Evolutionary conservation across 1,140 invertebrate genomes (phyloP), one percentile per base, ranked within the genome.

Genomic region (Phortica variegata): DNA sequence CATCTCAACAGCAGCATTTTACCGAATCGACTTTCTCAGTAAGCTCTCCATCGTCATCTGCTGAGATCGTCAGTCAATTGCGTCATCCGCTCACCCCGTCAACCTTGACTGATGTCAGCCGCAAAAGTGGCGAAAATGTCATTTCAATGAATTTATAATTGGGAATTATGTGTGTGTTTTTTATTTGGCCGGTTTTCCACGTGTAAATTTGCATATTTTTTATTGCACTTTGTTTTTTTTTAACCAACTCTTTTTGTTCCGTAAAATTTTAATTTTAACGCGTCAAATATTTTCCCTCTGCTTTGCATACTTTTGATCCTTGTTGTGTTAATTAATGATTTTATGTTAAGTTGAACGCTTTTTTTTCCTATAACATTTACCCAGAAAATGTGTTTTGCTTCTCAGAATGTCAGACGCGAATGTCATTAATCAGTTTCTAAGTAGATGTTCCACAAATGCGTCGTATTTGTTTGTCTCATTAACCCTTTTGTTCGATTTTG

Each of bases 101-200:
- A 47, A 33, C 12, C 39, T 33, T 36, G 31, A 66, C 63, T 61
- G 62, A 62, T 66, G 62, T 45, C 52, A 46, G 46, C 31, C 4
- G 8, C 10, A 23, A 9, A 6, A 29, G 26, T 29, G 45, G 53
- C 49, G 49, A 55, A 71, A 71, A 71, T 71, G 68, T 68, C 68
- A 71, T 72, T 71, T 71, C 68, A 63, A 71, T 71, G 68, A 71
- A 71, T 71, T 65, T 71, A 72, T 71, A 71, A 71, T 71, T 71
- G 68, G 61, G 45, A 70, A 56, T 60, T 61, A 60, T 65, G 54
- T 60, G 54, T 15, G 23, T 26, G 56, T 39, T 47, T 43, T 40
- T 51, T 26, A 15, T 12, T 44, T 13, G 23, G 21, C 2, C 15
- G 39, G 12, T n/a, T 5, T 17, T 48, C n/a, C n/a, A n/a, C n/a